Percentiles rank a stretch among this genome's conserved stretches.
Evolutionary conservation across 2,888 invertebrate species (phyloP).

Genomic region (Scaptomyza parva): DNA sequence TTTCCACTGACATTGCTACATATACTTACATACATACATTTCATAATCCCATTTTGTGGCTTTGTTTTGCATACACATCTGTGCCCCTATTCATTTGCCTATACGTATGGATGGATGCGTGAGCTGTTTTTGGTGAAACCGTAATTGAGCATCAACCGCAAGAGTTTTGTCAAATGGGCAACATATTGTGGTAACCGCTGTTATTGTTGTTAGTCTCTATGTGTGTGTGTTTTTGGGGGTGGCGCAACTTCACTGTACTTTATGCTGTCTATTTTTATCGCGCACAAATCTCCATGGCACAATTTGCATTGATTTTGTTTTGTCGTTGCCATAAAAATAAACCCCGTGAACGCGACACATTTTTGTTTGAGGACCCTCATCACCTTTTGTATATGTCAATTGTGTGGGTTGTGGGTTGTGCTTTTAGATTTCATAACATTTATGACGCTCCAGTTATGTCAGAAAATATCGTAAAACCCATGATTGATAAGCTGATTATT

Average conservation of each 20-base stretch:
- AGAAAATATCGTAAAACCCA: constrained; percentile 25
- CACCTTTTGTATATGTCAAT: too few relatives aligned
- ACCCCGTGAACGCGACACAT: constrained; percentile 20
- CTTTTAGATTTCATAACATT: constrained; percentile 30
- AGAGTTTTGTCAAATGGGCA: constrained; percentile 49
- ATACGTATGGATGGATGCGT: constrained; percentile 16
- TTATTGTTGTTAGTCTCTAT: constrained; percentile 15
- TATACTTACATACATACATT: constrained; percentile 20
- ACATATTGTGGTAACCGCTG: constrained; percentile 58
- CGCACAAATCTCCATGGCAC: constrained; percentile 50
- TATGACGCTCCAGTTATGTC: constrained; percentile 32
- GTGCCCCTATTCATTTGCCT: constrained; percentile 25
- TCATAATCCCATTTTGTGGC: constrained; percentile 55
- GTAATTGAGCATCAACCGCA: constrained; percentile 63
- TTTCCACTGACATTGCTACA: not conserved
- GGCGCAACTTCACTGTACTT: constrained; percentile 36
- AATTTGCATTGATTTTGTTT: constrained; percentile 60
- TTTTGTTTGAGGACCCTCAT: constrained; percentile 13
- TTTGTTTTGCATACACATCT: constrained; percentile 42
- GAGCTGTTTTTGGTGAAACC: constrained; percentile 37
- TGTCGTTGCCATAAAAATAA: constrained; percentile 51
- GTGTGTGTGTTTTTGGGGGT: constrained; percentile 15
- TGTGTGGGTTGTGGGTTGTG: constrained; percentile 7
- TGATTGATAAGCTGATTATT: constrained; percentile 35
- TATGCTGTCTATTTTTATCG: constrained; percentile 53